Percentiles rank a stretch among this genome's conserved stretches.
These are phyloP conservation scores for silkworm (Bombyx mori) DNA, from an alignment of 1,140 invertebrate genomes.

Conservation along the genomic window DNA sequence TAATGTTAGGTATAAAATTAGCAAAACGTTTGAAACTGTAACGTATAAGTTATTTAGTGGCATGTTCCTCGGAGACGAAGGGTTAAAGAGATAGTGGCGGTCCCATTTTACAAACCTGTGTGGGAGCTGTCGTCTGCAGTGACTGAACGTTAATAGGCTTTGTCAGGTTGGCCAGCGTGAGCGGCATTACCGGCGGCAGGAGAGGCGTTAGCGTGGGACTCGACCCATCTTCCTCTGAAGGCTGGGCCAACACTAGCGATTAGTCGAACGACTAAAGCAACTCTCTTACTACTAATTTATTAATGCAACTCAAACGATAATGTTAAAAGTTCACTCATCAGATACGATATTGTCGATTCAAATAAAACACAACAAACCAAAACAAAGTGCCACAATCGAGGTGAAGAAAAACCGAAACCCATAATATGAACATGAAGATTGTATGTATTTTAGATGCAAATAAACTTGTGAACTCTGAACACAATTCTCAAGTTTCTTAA, in stretches of 20 bases:
- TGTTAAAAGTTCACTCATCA: too few species aligned
- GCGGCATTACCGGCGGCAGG: constrained; percentile 39
- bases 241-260: constrained; percentile 24
- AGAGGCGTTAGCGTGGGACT: constrained; percentile 44
- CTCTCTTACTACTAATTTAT: background rate
- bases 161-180: constrained; percentile 22
- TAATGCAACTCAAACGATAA: background rate
- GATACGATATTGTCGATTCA: background rate
- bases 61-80: too few species aligned
- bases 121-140: constrained; percentile 19
- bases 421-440: too few species aligned
- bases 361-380: background rate
- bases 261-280: background rate
- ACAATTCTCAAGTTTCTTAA: too few species aligned
- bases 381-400: background rate
- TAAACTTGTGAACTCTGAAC: too few species aligned
- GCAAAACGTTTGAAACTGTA: too few species aligned
- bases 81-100: background rate
- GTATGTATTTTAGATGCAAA: too few species aligned
- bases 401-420: too few species aligned
- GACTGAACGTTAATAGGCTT: constrained; percentile 32
- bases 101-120: constrained; percentile 36
- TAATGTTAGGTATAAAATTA: too few species aligned
- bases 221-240: constrained; percentile 31
- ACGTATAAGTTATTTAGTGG: too few species aligned